Evolutionary conservation across 2,888 invertebrate species (phyloP).

Genomic region (Clivina fossor): DNA sequence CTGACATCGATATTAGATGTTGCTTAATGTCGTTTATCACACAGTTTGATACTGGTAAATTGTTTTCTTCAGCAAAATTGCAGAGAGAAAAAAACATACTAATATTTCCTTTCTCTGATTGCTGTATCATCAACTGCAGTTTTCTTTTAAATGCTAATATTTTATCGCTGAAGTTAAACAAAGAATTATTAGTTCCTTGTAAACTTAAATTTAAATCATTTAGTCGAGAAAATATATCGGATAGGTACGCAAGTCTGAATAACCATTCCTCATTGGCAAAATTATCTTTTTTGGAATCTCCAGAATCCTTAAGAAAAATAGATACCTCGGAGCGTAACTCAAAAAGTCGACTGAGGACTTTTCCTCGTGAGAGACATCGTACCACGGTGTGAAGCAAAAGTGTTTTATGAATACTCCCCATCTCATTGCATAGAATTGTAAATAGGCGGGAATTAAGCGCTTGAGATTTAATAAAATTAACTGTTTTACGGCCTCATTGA

Average conservation of each 20-base stretch:
- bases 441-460: slow-evolving; percentile 37
- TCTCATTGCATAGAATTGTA: slow-evolving; percentile 35
- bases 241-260: not conserved
- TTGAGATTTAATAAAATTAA: slow-evolving; percentile 36
- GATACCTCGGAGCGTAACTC: slow-evolving; percentile 8
- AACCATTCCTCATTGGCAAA: not conserved
- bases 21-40: not conserved
- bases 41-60: too few species aligned
- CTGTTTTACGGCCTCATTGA: slow-evolving; percentile 29
- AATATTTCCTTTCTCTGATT: not conserved
- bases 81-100: not conserved
- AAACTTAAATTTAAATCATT: not conserved
- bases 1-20: too few species aligned
- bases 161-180: not conserved
- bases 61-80: not conserved
- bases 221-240: slow-evolving; percentile 2
- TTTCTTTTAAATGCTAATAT: not conserved
- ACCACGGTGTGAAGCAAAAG: slow-evolving; percentile 35
- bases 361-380: slow-evolving; percentile 18
- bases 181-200: not conserved
- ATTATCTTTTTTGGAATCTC: not conserved
- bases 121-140: not conserved
- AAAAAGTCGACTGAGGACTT: slow-evolving; percentile 11
- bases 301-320: not conserved
- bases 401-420: slow-evolving; percentile 33